phyloP scores from a whole-genome alignment of 2,888 invertebrate genomes.

The Mythimna lalbum region DNA sequence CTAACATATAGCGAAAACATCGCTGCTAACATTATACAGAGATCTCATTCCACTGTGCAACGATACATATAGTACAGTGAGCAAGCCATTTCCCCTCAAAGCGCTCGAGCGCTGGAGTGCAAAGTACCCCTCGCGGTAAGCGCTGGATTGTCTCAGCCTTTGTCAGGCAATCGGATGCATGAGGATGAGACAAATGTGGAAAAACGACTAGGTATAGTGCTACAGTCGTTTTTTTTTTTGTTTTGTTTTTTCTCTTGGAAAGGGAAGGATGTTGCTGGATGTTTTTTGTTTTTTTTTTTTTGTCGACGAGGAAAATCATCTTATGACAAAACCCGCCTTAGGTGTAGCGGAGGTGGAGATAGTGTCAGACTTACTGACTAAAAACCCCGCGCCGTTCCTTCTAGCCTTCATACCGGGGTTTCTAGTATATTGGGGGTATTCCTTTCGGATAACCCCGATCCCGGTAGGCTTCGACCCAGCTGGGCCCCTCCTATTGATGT shows the following conservation, averaged over 20 bases:
- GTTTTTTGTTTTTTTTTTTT: too few species aligned
- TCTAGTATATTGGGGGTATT: too few species aligned
- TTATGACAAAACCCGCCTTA: too few species aligned
- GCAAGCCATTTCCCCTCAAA: slow-evolving; percentile 51
- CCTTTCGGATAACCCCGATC: too few species aligned
- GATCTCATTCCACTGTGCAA: background rate
- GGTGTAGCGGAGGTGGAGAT: too few species aligned
- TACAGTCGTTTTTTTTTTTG: slow-evolving; percentile 15
- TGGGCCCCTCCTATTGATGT: too few species aligned
- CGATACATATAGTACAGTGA: slow-evolving; percentile 26
- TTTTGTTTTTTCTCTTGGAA: slow-evolving; percentile 12
- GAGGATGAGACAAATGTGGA: slow-evolving; percentile 15
- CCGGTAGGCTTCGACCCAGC: too few species aligned
- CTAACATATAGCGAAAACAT: slow-evolving; percentile 28
- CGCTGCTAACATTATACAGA: slow-evolving; percentile 16
- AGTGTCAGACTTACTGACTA: too few species aligned
- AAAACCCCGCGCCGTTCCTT: too few species aligned
- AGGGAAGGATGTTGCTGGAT: background rate
- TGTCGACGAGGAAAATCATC: too few species aligned
- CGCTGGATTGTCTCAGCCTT: slow-evolving; percentile 55
- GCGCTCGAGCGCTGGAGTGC: slow-evolving; percentile 42
- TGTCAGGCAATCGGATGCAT: slow-evolving; percentile 50
- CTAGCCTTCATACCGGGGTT: too few species aligned
- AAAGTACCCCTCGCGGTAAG: slow-evolving; percentile 48
- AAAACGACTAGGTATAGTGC: background rate